Conservation (phyloP, 2,113 vertebrate species). For the Opisthocomus hoazin region DNA sequence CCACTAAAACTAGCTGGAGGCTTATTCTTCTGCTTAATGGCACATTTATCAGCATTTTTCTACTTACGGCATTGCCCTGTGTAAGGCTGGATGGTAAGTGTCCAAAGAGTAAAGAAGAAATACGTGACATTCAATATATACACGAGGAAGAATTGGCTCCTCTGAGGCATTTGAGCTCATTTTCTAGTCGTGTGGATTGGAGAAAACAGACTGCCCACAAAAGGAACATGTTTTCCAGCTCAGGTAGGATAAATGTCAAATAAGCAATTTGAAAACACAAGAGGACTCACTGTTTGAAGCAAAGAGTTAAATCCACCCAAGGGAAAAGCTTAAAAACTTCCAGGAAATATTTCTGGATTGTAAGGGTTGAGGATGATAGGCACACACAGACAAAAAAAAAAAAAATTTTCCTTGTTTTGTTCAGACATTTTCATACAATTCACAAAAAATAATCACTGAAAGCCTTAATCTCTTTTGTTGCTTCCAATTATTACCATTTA, state of each 20-base stretch:
- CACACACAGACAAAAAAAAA: not conserved
- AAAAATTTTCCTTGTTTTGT: not conserved
- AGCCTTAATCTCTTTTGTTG: not conserved
- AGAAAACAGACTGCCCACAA: not conserved
- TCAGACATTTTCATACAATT: not conserved
- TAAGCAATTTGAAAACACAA: not conserved
- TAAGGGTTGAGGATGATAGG: not conserved
- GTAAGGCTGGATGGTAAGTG: not conserved
- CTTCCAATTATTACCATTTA: not conserved
- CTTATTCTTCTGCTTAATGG: conserved; percentile 29
- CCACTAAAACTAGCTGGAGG: conserved; percentile 28
- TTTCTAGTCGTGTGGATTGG: not conserved
- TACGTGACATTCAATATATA: not conserved
- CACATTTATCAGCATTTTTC: not conserved
- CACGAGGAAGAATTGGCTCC: not conserved
- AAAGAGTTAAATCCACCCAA: not conserved
- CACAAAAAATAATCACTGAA: not conserved
- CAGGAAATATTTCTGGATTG: not conserved
- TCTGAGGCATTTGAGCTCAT: conserved; percentile 17
- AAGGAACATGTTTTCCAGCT: not conserved
- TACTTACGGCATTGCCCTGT: not conserved
- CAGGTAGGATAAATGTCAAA: not conserved
- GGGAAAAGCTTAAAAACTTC: not conserved
- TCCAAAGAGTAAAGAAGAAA: not conserved
- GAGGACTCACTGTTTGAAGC: not conserved